A percentile compares a stretch with the other conserved stretches of the same genome.
phyloP scores from a whole-genome alignment of 2,113 vertebrate genomes.

The Scalopus aquaticus region DNA sequence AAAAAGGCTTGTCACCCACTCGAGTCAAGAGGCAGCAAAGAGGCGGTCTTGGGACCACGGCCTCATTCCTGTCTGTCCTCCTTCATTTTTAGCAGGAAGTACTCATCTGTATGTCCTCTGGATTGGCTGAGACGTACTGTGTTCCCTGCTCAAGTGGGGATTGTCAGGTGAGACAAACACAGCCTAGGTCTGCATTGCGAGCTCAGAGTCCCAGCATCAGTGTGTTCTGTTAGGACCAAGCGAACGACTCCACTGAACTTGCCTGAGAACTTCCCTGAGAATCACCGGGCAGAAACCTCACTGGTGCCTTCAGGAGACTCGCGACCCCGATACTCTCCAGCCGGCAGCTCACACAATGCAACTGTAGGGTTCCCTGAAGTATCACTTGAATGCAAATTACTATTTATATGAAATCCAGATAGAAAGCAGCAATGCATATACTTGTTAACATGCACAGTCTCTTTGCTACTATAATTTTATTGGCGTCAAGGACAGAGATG shows the following conservation, averaged over 20 bases:
- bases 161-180: not conserved
- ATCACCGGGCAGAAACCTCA: not conserved
- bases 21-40: not conserved
- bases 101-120: not conserved
- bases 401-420: not conserved
- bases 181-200: not conserved
- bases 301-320: not conserved
- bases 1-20: not conserved
- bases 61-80: not conserved
- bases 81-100: not conserved
- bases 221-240: not conserved
- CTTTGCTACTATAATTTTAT: not conserved
- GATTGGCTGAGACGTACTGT: not conserved
- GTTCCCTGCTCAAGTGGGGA: not conserved
- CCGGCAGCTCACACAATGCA: not conserved
- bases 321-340: accelerated
- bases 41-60: not conserved
- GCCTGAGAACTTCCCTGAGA: not conserved
- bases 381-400: not conserved
- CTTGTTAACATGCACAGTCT: not conserved
- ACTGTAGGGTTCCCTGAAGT: not conserved
- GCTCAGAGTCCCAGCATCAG: accelerated
- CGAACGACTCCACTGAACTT: not conserved
- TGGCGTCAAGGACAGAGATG: not conserved
- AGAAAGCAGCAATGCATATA: not conserved